These are phyloP conservation scores for Macrosteles quadrilineatus DNA, from an alignment of 1,140 invertebrate species.

Conservation along the genomic window DNA sequence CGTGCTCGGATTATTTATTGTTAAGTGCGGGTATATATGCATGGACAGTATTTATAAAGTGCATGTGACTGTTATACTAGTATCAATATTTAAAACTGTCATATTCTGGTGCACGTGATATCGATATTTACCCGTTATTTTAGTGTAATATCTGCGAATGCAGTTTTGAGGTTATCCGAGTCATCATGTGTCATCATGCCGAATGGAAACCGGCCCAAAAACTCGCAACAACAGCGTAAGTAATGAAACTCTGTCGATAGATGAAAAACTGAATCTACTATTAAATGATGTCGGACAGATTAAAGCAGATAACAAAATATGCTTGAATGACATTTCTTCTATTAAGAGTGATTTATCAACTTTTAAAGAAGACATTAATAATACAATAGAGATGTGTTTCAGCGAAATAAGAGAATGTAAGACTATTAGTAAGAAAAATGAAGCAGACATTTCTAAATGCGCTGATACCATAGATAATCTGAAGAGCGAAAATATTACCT, in stretches of 20 bases:
- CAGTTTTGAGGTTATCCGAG: constrained; percentile 1
- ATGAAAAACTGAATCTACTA: background rate
- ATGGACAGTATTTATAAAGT: no score
- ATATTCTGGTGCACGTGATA: no score
- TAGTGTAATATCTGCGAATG: no score
- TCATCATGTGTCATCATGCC: background rate
- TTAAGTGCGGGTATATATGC: no score
- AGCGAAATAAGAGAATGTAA: background rate
- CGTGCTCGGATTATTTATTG: no score
- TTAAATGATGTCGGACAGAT: background rate
- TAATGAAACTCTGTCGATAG: background rate
- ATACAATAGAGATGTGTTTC: background rate
- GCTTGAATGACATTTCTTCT: background rate
- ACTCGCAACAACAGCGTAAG: background rate
- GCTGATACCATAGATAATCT: background rate
- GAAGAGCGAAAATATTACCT: background rate
- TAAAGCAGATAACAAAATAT: background rate
- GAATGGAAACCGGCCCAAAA: background rate
- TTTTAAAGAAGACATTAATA: background rate
- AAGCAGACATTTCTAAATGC: background rate
- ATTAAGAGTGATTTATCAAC: background rate
- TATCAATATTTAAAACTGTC: no score
- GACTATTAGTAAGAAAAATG: background rate
- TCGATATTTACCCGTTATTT: no score
- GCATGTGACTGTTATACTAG: no score